A percentile compares a stretch with the other conserved stretches of the same genome.
These are phyloP conservation scores for Lonchura striata DNA, from an alignment of 2,113 vertebrate species.

Conservation along the genomic window DNA sequence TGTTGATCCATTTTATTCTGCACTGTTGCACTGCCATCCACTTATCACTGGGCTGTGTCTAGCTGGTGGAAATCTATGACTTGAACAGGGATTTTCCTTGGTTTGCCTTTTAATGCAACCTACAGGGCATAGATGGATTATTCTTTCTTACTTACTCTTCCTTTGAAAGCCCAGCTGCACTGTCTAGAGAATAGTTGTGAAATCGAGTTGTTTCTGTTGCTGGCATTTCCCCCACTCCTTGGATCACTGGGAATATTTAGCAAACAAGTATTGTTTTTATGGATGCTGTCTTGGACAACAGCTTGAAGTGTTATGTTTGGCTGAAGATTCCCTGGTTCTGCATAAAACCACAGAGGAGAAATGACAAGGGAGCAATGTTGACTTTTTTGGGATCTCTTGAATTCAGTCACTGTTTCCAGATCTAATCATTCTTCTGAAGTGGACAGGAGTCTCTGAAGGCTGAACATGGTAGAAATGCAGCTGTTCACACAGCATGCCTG, in stretches of 20 bases:
- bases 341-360: not conserved
- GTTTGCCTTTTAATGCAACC: not conserved
- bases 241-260: constrained; percentile 1
- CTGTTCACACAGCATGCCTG: not conserved
- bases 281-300: not conserved
- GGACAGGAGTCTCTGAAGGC: not conserved
- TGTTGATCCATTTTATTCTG: not conserved
- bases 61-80: not conserved
- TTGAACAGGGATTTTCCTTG: not conserved
- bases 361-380: not conserved
- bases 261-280: not conserved
- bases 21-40: not conserved
- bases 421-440: not conserved
- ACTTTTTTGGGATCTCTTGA: not conserved
- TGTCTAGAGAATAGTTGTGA: not conserved
- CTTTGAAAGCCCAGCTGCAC: not conserved
- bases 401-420: not conserved
- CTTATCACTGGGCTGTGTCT: not conserved
- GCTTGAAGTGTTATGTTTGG: not conserved
- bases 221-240: not conserved
- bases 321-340: constrained; percentile 1
- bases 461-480: not conserved
- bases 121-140: not conserved
- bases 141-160: not conserved
- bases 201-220: not conserved